These are phyloP conservation scores for Ailurus styani DNA, from an alignment of 2,113 vertebrate species.

Conservation along the genomic window DNA sequence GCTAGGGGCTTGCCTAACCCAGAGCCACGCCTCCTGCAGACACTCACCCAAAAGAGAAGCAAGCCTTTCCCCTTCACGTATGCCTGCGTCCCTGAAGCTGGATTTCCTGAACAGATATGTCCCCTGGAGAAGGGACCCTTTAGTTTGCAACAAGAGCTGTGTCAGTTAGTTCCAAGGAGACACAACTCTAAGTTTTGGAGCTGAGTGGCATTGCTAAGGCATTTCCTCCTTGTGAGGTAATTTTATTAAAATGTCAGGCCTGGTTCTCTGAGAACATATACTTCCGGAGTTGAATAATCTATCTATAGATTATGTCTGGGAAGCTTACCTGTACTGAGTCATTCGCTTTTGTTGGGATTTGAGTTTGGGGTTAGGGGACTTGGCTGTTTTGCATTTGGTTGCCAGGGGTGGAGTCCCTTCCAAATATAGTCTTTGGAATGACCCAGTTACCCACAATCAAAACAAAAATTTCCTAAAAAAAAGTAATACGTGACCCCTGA, in stretches of 20 bases:
- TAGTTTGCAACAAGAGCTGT: not conserved
- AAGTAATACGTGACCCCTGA: too few relatives aligned
- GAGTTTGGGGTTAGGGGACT: not conserved
- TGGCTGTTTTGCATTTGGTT: not conserved
- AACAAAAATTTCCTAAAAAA: not conserved
- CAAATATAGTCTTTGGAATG: not conserved
- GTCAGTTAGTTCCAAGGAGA: not conserved
- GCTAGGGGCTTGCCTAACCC: not conserved
- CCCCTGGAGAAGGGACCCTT: not conserved
- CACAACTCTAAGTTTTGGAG: not conserved
- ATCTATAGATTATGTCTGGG: not conserved
- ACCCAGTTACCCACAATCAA: not conserved
- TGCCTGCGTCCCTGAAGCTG: not conserved
- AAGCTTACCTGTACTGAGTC: not conserved
- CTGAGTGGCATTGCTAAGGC: not conserved
- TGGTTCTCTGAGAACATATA: not conserved
- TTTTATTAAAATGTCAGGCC: not conserved
- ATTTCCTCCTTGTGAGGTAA: not conserved
- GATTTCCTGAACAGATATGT: not conserved
- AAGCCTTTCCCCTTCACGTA: not conserved
- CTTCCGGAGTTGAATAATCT: not conserved
- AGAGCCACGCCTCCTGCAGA: not conserved
- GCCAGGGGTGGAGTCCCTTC: not conserved
- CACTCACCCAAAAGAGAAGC: not conserved
- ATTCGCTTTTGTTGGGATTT: not conserved